These are phyloP conservation scores for Melanerpes aurifrons DNA, from an alignment of 2,113 vertebrate species.

Conservation along the genomic window DNA sequence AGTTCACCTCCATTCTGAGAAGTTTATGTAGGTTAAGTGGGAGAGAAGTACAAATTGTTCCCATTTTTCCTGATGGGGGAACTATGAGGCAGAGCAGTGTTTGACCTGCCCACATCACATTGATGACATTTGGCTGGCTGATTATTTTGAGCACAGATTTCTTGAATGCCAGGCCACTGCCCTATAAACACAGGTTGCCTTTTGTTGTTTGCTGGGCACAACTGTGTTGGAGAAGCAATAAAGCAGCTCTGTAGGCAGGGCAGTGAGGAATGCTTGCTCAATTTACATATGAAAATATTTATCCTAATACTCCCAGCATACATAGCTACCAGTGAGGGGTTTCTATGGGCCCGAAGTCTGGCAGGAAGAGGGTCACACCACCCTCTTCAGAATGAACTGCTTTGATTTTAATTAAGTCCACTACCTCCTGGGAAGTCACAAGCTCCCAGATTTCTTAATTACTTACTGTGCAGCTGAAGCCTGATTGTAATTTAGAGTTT, in stretches of 20 bases:
- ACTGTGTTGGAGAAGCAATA: slow-evolving; percentile 38
- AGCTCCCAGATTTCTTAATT: slow-evolving; percentile 64
- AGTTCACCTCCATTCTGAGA: not conserved
- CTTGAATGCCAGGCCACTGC: slow-evolving; percentile 55
- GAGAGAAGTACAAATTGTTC: slow-evolving; percentile 35
- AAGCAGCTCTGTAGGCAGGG: slow-evolving; percentile 15
- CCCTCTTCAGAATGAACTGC: slow-evolving; percentile 51
- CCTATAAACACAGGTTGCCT: slow-evolving; percentile 61
- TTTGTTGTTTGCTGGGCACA: slow-evolving; percentile 52
- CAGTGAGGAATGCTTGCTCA: slow-evolving; percentile 24
- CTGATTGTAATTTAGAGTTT: not conserved
- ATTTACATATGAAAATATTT: slow-evolving; percentile 66
- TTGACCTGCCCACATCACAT: slow-evolving; percentile 54
- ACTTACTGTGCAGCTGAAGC: slow-evolving; percentile 33
- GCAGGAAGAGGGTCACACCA: slow-evolving; percentile 27
- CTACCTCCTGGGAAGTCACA: slow-evolving; percentile 59
- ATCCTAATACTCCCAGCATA: slow-evolving; percentile 21
- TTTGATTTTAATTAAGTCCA: slow-evolving; percentile 67
- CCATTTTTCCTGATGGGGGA: slow-evolving; percentile 45
- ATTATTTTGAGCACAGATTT: slow-evolving; percentile 32
- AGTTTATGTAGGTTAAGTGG: not conserved
- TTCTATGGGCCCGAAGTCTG: slow-evolving; percentile 35
- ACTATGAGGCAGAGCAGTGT: slow-evolving; percentile 21
- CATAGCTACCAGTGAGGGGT: slow-evolving; percentile 22
- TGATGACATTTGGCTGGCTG: slow-evolving; percentile 45